Conservation (phyloP, 1,140 invertebrate genomes). For the Archegozetes longisetosus region DNA sequence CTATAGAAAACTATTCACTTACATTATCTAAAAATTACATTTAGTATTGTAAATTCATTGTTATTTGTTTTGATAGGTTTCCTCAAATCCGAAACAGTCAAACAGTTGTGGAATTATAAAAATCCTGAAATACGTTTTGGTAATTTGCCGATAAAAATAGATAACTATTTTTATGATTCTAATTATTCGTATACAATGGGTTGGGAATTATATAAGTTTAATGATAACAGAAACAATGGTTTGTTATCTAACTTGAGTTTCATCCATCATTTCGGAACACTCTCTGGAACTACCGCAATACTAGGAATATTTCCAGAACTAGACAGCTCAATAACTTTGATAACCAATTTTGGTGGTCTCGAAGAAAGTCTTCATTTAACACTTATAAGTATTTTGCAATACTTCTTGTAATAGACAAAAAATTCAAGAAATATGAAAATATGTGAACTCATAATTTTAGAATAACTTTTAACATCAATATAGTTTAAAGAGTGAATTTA, state of each 20-base stretch:
- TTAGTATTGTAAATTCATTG: too few species aligned
- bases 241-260: neutral
- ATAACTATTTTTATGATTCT: neutral
- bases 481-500: too few species aligned
- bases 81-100: neutral
- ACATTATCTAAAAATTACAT: too few species aligned
- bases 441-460: too few species aligned
- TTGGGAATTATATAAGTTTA: constrained; percentile 4
- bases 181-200: constrained; percentile 1
- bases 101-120: neutral
- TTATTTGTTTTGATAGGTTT: neutral
- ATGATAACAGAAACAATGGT: neutral
- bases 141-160: neutral
- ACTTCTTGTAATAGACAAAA: too few species aligned
- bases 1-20: neutral
- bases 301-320: neutral
- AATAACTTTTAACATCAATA: too few species aligned
- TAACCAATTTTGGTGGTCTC: neutral
- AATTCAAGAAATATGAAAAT: too few species aligned
- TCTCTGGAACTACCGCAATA: neutral
- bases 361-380: too few species aligned
- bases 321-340: neutral
- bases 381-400: too few species aligned
- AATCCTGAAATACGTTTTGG: neutral
- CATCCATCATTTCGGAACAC: neutral